Percentiles rank a stretch among this genome's conserved stretches.
These are phyloP conservation scores for Alces alces DNA, from an alignment of 2,113 vertebrate species.

Conservation along the genomic window DNA sequence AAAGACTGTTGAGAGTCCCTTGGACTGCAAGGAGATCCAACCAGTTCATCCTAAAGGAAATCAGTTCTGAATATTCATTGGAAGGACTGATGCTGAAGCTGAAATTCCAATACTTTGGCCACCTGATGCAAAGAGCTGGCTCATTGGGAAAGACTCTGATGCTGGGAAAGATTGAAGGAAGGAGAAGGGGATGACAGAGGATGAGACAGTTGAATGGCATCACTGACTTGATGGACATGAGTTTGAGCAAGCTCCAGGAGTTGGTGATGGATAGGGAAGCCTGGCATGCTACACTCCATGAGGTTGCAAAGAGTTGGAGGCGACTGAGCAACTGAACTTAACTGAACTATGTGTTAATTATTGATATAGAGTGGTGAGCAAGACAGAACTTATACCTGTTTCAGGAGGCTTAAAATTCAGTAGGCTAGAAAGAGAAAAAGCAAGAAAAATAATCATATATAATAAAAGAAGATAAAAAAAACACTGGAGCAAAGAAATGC, in stretches of 20 bases:
- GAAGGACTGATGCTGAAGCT: not conserved
- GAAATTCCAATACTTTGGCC: not conserved
- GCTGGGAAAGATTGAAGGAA: not conserved
- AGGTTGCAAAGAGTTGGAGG: not conserved
- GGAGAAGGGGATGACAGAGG: not conserved
- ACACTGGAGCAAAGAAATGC: not conserved
- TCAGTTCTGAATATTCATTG: not conserved
- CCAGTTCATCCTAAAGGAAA: not conserved
- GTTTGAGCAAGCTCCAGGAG: not conserved
- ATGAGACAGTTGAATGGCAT: not conserved
- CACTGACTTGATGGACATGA: not conserved
- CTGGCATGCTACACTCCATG: not conserved
- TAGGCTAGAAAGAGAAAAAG: not conserved
- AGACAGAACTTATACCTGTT: not conserved
- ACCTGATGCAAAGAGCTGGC: not conserved
- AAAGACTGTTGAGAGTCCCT: not conserved
- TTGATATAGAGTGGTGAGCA: not conserved
- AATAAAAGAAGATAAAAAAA: not conserved
- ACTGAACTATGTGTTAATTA: not conserved
- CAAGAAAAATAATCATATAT: not conserved
- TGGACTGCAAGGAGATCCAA: not conserved
- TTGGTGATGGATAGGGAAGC: not conserved
- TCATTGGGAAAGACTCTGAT: not conserved
- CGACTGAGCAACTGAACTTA: not conserved
- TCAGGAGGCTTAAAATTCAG: not conserved